Evolutionary conservation across 2,888 invertebrate genomes (phyloP).

Genomic region (Miltochrista miniata): DNA sequence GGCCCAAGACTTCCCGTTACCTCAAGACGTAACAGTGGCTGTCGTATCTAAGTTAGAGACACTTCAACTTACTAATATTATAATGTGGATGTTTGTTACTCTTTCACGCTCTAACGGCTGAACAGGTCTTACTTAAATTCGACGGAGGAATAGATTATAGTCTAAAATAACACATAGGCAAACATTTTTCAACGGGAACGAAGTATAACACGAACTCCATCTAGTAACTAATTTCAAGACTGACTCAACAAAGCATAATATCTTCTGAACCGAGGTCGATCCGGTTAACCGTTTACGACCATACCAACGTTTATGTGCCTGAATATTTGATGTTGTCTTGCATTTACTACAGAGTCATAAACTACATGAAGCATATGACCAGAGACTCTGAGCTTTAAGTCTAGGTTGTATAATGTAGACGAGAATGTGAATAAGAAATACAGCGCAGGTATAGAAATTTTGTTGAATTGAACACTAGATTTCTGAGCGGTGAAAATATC

Average conservation of each 20-base stretch:
- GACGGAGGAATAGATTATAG: too few species aligned
- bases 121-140: too few species aligned
- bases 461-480: not conserved
- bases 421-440: not conserved
- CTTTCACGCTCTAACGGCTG: too few species aligned
- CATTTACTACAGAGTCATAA: slow-evolving; percentile 23
- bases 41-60: too few species aligned
- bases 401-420: not conserved
- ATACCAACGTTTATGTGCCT: slow-evolving; percentile 19
- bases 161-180: too few species aligned
- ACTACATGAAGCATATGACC: slow-evolving; percentile 1
- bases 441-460: not conserved
- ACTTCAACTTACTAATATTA: too few species aligned
- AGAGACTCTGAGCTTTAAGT: not conserved
- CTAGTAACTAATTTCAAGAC: not conserved
- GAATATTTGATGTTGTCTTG: slow-evolving; percentile 26
- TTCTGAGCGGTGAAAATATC: too few species aligned
- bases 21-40: too few species aligned
- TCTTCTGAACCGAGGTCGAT: slow-evolving; percentile 30
- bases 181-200: too few species aligned
- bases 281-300: slow-evolving; percentile 39
- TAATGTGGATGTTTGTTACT: too few species aligned
- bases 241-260: not conserved
- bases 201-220: too few species aligned
- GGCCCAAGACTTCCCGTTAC: too few species aligned